Percentiles rank a stretch among this genome's conserved stretches.
Evolutionary conservation across 2,888 invertebrate genomes (phyloP).

Genomic region (Exephanes ischioxanthus): DNA sequence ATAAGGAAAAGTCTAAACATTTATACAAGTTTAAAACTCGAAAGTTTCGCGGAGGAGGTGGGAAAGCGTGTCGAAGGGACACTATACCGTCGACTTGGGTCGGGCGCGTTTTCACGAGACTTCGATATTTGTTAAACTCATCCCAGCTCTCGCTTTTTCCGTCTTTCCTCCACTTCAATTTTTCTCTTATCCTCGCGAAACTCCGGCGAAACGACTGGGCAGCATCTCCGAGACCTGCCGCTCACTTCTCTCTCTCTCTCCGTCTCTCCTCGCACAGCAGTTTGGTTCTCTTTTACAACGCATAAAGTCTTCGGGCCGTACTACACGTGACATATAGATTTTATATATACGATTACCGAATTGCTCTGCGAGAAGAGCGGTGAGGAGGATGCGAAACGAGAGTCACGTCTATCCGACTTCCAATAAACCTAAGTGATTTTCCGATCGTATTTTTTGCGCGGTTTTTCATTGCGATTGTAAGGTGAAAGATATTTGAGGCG

Average conservation of each 20-base stretch:
- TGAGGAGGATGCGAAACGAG: slow-evolving; percentile 28
- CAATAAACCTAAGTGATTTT: slow-evolving; percentile 81
- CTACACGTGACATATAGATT: slow-evolving; percentile 77
- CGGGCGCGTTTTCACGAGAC: slow-evolving; percentile 75
- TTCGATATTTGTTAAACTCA: slow-evolving; percentile 81
- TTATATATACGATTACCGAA: slow-evolving; percentile 78
- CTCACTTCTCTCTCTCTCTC: slow-evolving; percentile 51
- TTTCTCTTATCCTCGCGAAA: slow-evolving; percentile 46
- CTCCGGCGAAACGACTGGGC: slow-evolving; percentile 52
- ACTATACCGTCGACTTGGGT: slow-evolving; percentile 53
- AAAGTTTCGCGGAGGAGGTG: slow-evolving; percentile 73
- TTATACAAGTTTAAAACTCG: slow-evolving; percentile 80
- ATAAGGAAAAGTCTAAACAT: slow-evolving; percentile 77
- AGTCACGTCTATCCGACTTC: slow-evolving; percentile 65
- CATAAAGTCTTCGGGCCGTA: slow-evolving; percentile 75
- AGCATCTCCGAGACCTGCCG: slow-evolving; percentile 52
- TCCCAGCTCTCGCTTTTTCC: slow-evolving; percentile 60
- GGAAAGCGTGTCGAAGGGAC: slow-evolving; percentile 59
- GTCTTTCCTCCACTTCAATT: slow-evolving; percentile 39
- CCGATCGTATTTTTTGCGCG: slow-evolving; percentile 77
- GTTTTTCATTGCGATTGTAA: slow-evolving; percentile 76
- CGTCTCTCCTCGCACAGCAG: slow-evolving; percentile 65
- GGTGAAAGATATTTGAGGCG: slow-evolving; percentile 56
- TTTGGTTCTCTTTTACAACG: slow-evolving; percentile 75
- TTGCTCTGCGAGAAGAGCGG: slow-evolving; percentile 60